Conservation (phyloP, 1,140 invertebrate genomes). For the Thaumatotibia leucotreta region DNA sequence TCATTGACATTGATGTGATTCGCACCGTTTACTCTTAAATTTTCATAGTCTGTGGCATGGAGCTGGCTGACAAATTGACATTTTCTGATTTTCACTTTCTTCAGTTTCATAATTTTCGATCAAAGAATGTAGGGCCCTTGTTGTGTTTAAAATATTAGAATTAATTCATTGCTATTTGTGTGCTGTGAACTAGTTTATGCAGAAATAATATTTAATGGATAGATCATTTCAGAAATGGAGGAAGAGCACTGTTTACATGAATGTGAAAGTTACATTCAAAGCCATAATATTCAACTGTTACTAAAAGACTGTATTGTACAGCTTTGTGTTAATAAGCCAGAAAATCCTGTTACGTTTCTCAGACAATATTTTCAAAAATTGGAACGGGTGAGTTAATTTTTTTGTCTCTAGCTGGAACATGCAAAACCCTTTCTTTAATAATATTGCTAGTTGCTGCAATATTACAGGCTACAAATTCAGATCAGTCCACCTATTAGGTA, state of each 20-base stretch:
- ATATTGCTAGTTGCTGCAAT: neutral
- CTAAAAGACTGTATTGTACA: constrained; percentile 99
- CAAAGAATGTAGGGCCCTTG: neutral
- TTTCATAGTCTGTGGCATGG: neutral
- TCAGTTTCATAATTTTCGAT: neutral
- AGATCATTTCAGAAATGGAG: constrained; percentile 44
- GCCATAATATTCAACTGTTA: constrained; percentile 95
- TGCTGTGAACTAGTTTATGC: constrained; percentile 3
- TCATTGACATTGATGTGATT: no score
- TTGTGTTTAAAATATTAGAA: neutral
- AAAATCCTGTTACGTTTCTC: constrained; percentile 97
- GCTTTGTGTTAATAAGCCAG: constrained; percentile 96
- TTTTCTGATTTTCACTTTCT: constrained; percentile 2
- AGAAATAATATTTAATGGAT: neutral
- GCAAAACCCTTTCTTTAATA: neutral
- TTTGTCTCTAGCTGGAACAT: neutral
- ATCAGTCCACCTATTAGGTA: no score
- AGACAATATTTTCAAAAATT: constrained; percentile 98
- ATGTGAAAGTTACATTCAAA: constrained; percentile 96
- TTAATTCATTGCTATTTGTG: neutral
- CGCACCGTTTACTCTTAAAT: no score
- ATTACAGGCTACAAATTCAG: no score
- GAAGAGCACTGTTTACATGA: constrained; percentile 84
- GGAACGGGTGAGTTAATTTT: constrained; percentile 91
- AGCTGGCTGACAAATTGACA: neutral